Percentiles rank a stretch among this genome's conserved stretches.
phyloP scores from a whole-genome alignment of 1,140 invertebrate genomes.

The Pseudobourletiella spinata region DNA sequence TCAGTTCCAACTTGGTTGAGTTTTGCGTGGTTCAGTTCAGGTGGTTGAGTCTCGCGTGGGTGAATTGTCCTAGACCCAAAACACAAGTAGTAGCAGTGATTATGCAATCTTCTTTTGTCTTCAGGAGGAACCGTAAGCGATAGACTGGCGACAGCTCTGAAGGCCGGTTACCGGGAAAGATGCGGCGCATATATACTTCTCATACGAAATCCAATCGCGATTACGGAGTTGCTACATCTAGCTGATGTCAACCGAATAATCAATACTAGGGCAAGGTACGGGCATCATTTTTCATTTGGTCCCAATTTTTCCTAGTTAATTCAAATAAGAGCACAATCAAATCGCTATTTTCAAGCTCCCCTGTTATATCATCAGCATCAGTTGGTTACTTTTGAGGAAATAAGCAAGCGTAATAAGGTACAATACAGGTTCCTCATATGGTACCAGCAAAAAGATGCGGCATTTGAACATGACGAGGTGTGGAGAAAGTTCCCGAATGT shows the following conservation, averaged over 20 bases:
- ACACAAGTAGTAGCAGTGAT: too few relatives aligned
- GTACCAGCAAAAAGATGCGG: slow-evolving; percentile 21
- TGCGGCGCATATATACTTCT: slow-evolving; percentile 63
- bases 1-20: too few relatives aligned
- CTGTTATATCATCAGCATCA: background rate
- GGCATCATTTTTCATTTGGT: too few relatives aligned
- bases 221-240: slow-evolving; percentile 54
- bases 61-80: too few relatives aligned
- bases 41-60: too few relatives aligned
- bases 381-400: background rate
- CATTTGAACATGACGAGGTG: slow-evolving; percentile 23
- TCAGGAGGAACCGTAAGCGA: slow-evolving; percentile 17
- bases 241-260: slow-evolving; percentile 44
- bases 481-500: slow-evolving; percentile 34
- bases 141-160: slow-evolving; percentile 6
- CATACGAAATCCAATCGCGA: slow-evolving; percentile 59
- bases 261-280: slow-evolving; percentile 31
- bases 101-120: too few relatives aligned
- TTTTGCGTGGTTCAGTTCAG: too few relatives aligned
- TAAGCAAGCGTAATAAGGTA: background rate
- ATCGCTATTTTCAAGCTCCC: too few relatives aligned
- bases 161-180: slow-evolving; percentile 44
- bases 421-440: slow-evolving; percentile 30
- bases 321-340: too few relatives aligned
- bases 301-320: too few relatives aligned